A percentile compares a stretch with the other conserved stretches of the same genome.
Evolutionary conservation across 2,797 vertebrate species (phyloP).

Genomic region (Catharus ustulatus): DNA sequence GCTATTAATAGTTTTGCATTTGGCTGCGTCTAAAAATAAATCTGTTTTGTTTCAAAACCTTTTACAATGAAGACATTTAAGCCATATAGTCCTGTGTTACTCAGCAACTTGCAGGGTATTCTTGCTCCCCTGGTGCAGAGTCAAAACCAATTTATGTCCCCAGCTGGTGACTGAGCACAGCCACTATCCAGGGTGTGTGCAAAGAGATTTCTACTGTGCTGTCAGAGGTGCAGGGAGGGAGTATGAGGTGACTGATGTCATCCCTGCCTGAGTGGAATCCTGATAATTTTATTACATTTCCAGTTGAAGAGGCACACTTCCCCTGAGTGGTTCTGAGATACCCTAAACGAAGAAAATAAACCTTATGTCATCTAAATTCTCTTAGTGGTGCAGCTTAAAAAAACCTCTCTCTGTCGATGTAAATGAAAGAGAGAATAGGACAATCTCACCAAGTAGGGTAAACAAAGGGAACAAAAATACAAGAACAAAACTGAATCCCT

Average conservation of each 20-base stretch:
- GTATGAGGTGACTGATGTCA: background rate
- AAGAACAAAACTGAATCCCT: background rate
- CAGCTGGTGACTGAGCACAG: background rate
- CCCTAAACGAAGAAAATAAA: background rate
- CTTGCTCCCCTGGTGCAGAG: background rate
- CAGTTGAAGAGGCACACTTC: background rate
- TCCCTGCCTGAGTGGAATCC: conserved; percentile 13
- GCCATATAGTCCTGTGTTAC: background rate
- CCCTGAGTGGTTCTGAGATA: background rate
- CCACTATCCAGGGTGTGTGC: background rate
- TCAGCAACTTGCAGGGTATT: background rate
- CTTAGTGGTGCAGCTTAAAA: background rate
- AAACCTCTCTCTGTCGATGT: background rate
- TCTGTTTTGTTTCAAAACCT: conserved; percentile 30
- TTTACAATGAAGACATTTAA: conserved; percentile 15
- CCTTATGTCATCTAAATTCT: background rate
- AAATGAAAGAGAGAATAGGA: background rate
- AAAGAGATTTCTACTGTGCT: background rate
- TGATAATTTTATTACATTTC: conserved; percentile 5
- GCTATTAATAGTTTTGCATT: conserved; percentile 16
- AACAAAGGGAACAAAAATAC: background rate
- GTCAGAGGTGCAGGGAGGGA: background rate
- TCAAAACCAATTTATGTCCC: background rate
- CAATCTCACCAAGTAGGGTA: background rate
- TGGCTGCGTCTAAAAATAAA: conserved; percentile 31